These are phyloP conservation scores for Actinopyga echinites DNA, from an alignment of 53 echinoderm and acorn worm species.

Conservation along the genomic window DNA sequence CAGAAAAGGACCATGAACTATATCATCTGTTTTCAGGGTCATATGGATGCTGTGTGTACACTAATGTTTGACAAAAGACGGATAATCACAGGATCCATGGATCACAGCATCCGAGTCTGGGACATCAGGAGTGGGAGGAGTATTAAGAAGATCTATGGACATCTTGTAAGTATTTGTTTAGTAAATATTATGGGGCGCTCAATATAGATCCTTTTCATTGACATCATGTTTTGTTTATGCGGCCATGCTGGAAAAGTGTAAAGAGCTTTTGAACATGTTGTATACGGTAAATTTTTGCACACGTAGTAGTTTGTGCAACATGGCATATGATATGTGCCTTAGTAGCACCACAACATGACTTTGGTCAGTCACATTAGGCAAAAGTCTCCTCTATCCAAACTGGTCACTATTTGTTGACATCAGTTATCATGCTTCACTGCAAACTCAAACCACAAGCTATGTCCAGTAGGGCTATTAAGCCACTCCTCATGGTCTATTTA, in stretches of 20 bases:
- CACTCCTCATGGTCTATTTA: no score
- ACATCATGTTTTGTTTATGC: no score
- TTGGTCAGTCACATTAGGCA: no score
- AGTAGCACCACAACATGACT: no score
- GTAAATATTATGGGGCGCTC: background rate
- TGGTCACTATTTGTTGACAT: no score
- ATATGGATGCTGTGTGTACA: slow-evolving; percentile 80
- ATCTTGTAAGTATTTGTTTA: slow-evolving; percentile 66
- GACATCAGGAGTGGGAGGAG: slow-evolving; percentile 95
- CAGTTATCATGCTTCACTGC: no score
- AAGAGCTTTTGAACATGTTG: background rate
- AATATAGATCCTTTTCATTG: background rate
- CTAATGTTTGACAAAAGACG: slow-evolving; percentile 83
- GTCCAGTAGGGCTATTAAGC: no score
- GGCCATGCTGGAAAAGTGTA: background rate
- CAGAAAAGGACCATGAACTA: no score
- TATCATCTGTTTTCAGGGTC: slow-evolving; percentile 63
- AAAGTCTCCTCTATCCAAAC: no score
- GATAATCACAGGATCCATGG: slow-evolving; percentile 89
- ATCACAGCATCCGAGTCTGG: slow-evolving; percentile 90
- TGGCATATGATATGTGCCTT: no score
- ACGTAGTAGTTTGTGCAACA: background rate
- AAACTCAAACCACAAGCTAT: no score
- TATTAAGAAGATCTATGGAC: slow-evolving; percentile 89
- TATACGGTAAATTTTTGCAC: no score